Conservation (phyloP, 2,113 vertebrate genomes). For the Terrapene triunguis region DNA sequence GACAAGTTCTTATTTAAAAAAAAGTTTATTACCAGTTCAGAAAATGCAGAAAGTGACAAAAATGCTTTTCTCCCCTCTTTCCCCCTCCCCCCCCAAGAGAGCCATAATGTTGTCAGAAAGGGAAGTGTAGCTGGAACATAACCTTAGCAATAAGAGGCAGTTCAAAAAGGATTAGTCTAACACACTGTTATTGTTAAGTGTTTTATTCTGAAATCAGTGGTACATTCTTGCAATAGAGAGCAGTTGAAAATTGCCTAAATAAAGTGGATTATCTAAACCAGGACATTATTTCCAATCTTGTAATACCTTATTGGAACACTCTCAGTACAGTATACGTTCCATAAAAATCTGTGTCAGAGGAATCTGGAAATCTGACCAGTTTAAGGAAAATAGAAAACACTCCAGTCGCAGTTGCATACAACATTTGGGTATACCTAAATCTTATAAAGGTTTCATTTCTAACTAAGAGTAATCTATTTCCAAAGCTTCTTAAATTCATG, state of each 20-base stretch:
- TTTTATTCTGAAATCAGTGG: background rate
- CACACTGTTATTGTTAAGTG: background rate
- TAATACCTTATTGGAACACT: background rate
- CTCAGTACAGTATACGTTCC: background rate
- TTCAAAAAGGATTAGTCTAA: slow-evolving; percentile 14
- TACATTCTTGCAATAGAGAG: background rate
- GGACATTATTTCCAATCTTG: background rate
- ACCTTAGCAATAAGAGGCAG: background rate
- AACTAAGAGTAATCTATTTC: background rate
- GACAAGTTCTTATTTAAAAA: background rate
- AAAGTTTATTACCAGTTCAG: background rate
- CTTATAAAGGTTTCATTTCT: background rate
- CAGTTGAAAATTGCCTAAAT: background rate
- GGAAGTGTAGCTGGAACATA: background rate
- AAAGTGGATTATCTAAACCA: background rate
- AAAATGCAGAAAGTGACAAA: background rate
- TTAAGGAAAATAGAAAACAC: background rate
- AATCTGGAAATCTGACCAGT: background rate
- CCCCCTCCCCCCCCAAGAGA: background rate
- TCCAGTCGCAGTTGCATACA: background rate
- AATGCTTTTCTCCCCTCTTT: background rate
- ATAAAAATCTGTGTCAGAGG: background rate
- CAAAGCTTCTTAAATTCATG: background rate
- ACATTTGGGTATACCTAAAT: background rate
- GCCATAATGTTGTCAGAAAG: background rate